Base-by-base conservation (phyloP, 2,888 invertebrate genomes). In the Phortica magna region DNA sequence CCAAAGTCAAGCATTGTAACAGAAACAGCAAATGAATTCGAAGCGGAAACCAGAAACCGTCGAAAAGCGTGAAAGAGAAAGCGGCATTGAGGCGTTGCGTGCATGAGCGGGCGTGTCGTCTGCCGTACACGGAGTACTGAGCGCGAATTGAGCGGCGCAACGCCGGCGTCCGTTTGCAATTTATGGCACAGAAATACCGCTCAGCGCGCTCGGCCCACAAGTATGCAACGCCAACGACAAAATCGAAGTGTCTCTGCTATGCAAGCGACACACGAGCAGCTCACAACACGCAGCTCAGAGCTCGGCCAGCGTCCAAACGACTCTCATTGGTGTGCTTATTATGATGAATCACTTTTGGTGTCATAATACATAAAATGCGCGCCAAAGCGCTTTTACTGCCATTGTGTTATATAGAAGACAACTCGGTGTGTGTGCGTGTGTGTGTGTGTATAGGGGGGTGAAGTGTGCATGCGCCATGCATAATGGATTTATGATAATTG, bases 291-390 rank as follows among this genome's bases (percentile, higher is more conserved):
- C 19, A 10, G 17, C 17, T 61, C 17, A 61, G 22, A 7, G 61
- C 10, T 7, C 19, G 22, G 10, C 61, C 61, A 61, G 1, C 61
- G 22, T 31, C 31, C 31, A 22, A 61, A 61, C 22, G 88, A 83
- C 78, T 86, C 85, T 86, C 85, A 79, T 88, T 80, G 89, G 88
- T 79, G 79, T 82, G 80, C 84, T 88, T 84, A 88, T 84, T 84
- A 88, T 88, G 89, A 86, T 82, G 79, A 80, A 88, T 84, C 55
- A 71, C 55, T 31, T 48, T 55, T 48, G 83, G 79, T 39, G 53
- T 41, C 19, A 68, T 42, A 70, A 53, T 70, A 70, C 70, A 70
- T 31, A 19, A 31, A 48, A 22, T 17, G 19, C 9, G 70, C 17
- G 68, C 68, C 41, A 41, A 42, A 31, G 31, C 31, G 31, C 31